These are phyloP conservation scores for Gymnodraco acuticeps DNA, from an alignment of 2,797 vertebrate genomes.

Conservation along the genomic window DNA sequence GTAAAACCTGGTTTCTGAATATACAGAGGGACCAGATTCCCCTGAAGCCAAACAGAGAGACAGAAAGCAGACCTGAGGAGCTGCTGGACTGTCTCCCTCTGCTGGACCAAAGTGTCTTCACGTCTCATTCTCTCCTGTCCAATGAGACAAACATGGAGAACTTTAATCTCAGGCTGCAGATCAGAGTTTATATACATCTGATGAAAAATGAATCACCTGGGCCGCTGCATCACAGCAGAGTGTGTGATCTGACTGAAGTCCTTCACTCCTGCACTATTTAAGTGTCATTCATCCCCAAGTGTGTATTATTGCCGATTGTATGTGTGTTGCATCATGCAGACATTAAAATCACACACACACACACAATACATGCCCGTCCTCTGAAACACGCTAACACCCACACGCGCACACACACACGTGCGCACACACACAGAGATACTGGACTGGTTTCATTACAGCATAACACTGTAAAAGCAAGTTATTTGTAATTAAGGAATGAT, in stretches of 20 bases:
- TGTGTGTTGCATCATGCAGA: slow-evolving; percentile 66
- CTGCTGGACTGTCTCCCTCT: slow-evolving; percentile 59
- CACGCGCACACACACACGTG: slow-evolving; percentile 7
- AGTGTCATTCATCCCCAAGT: slow-evolving; percentile 45
- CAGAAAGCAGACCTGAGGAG: background rate
- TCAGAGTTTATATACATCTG: slow-evolving; percentile 18
- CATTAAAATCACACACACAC: slow-evolving; percentile 29
- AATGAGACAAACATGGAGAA: slow-evolving; percentile 18
- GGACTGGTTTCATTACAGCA: slow-evolving; percentile 5
- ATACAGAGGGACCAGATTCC: too few relatives aligned
- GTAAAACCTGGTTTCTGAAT: background rate
- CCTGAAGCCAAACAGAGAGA: too few relatives aligned
- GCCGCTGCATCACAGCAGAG: background rate
- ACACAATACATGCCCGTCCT: too few relatives aligned
- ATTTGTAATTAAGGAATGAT: too few relatives aligned
- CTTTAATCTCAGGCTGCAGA: slow-evolving; percentile 19
- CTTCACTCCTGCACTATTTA: slow-evolving; percentile 23
- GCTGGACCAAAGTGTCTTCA: slow-evolving; percentile 14
- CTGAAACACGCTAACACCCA: slow-evolving; percentile 7
- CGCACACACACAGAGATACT: background rate
- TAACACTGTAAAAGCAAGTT: background rate
- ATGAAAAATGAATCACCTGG: slow-evolving; percentile 13
- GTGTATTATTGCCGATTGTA: slow-evolving; percentile 56
- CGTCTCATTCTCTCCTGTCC: background rate
- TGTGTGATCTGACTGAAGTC: slow-evolving; percentile 24